Evolutionary conservation across 2,888 invertebrate species (phyloP).

Genomic region (Macrosoma leucophasiata): DNA sequence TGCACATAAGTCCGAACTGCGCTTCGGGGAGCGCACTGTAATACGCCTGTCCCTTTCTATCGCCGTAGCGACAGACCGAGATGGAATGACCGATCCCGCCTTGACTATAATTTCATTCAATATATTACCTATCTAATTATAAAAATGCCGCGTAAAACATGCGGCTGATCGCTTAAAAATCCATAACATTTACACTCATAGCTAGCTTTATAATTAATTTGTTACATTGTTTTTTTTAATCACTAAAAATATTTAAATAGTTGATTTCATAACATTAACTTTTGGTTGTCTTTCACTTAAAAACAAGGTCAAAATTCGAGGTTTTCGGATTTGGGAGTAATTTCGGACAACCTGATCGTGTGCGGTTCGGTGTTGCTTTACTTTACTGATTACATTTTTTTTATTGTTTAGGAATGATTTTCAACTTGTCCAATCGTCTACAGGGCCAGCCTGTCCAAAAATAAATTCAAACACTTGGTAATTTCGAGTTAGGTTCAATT

Average conservation of each 20-base stretch:
- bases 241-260: conserved; percentile 72
- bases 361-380: too few species aligned
- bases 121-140: conserved; percentile 77
- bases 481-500: too few species aligned
- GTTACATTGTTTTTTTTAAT: conserved; percentile 71
- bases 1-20: conserved; percentile 72
- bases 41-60: conserved; percentile 35
- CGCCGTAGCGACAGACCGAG: conserved; percentile 40
- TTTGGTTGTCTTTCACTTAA: conserved; percentile 75
- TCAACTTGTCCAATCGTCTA: too few species aligned
- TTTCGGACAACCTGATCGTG: conserved; percentile 66
- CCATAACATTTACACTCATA: conserved; percentile 75
- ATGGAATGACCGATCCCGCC: conserved; percentile 53
- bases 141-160: conserved; percentile 75
- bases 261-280: conserved; percentile 73
- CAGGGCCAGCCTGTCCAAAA: too few species aligned
- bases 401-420: too few species aligned
- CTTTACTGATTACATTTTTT: too few species aligned
- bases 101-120: conserved; percentile 73
- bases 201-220: conserved; percentile 75
- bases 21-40: conserved; percentile 47
- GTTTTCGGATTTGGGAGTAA: conserved; percentile 54
- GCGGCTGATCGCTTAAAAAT: conserved; percentile 73
- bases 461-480: too few species aligned
- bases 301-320: conserved; percentile 62